Evolutionary conservation across 2,888 invertebrate genomes (phyloP), one percentile per base, ranked within the genome.

Genomic region (Hypena proboscidalis): DNA sequence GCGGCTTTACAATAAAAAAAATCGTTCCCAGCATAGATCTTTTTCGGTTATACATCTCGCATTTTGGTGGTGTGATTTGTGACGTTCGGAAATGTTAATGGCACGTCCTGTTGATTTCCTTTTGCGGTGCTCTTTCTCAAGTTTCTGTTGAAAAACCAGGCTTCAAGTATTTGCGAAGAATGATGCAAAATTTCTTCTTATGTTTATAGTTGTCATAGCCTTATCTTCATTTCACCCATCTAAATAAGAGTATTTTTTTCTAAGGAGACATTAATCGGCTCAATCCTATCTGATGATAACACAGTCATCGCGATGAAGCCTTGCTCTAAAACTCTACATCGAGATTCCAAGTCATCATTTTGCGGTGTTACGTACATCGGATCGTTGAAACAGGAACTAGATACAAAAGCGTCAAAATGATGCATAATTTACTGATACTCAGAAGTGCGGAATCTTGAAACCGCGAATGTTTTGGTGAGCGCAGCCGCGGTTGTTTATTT

Each of bases 1-100:
- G 74, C 80, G 83, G 85, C 83, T 82, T 64, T 74, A 73, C 75
- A 73, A 76, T 76, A 78, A 83, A 86, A 83, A 86, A 87, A 87
- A 83, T 74, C 78, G 83, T 88, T 89, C 87, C 78, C 84, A 85
- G 75, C 86, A 83, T 86, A 85, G 84, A 86, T 85, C 83, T 83
- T 87, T 88, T 87, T 88, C 81, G 85, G 84, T 84, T 87, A 85
- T 86, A 85, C 87, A 88, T 89, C 85, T 86, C 85, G 86, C 81
- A 88, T 90, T 89, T 88, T 85, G 88, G 74, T 85, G 85, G 90
- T 90, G 90, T 90, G 90, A 90, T 90, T 89, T 90, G 89, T 90
- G 89, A 88, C 88, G 85, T 87, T 87, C 82, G 85, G 86, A 90
- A 87, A 89, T 83, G 83, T 86, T 87, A 84, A 86, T 83, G 82